phyloP scores from a whole-genome alignment of 2,888 invertebrate genomes.

The Pandemis corylana region DNA sequence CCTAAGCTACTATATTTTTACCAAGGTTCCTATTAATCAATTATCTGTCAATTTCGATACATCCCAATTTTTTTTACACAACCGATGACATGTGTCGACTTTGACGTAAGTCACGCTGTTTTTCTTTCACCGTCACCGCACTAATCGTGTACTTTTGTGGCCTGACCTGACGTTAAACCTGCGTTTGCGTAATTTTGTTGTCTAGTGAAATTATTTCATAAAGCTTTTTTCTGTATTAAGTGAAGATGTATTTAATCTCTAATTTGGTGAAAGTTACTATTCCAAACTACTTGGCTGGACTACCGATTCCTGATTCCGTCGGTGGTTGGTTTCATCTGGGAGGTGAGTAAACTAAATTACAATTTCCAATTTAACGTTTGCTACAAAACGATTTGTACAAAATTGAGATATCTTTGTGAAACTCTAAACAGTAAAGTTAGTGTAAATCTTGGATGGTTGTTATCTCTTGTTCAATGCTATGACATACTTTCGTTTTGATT shows the following conservation, averaged over 20 bases:
- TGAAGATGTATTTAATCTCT: conserved; percentile 90
- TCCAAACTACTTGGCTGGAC: conserved; percentile 92
- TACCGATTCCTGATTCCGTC: conserved; percentile 93
- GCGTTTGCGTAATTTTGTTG: conserved; percentile 31
- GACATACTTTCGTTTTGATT: conserved; percentile 49
- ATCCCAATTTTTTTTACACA: too few species aligned
- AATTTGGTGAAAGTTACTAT: conserved; percentile 91
- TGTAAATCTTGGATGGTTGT: conserved; percentile 11
- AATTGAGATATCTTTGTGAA: background rate
- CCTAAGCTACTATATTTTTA: too few species aligned
- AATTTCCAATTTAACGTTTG: background rate
- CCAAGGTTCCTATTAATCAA: too few species aligned
- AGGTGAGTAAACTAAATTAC: conserved; percentile 78
- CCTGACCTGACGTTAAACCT: background rate
- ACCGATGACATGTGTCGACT: conserved; percentile 23
- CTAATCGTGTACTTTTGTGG: background rate
- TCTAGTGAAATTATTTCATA: background rate
- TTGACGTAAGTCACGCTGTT: conserved; percentile 10
- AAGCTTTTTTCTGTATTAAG: conserved; percentile 14
- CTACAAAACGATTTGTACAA: background rate
- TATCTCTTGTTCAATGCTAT: conserved; percentile 44
- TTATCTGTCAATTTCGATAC: too few species aligned
- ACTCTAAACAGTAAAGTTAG: too few species aligned
- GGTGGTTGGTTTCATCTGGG: conserved; percentile 95
- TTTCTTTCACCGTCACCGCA: conserved; percentile 7